Evolutionary conservation across 2,888 invertebrate species (phyloP).

Genomic region (Cryptocephalus moraei): DNA sequence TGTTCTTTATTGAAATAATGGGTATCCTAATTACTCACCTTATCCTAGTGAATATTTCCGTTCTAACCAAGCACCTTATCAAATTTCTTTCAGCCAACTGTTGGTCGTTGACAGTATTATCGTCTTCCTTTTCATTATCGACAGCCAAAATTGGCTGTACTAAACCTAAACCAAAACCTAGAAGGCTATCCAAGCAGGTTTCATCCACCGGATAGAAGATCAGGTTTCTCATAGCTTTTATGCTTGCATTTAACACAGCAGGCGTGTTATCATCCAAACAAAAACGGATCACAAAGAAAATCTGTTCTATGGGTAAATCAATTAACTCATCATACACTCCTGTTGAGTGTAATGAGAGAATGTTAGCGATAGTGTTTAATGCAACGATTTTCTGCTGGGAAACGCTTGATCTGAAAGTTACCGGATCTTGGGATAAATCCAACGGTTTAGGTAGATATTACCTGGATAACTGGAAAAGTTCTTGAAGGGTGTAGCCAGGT

Average conservation of each 20-base stretch:
- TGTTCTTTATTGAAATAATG: slow-evolving; percentile 2
- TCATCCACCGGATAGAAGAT: slow-evolving; percentile 73
- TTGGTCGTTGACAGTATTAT: slow-evolving; percentile 70
- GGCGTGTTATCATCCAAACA: slow-evolving; percentile 76
- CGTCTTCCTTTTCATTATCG: slow-evolving; percentile 37
- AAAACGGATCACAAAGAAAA: slow-evolving; percentile 70
- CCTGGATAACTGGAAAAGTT: slow-evolving; percentile 70
- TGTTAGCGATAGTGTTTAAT: slow-evolving; percentile 67
- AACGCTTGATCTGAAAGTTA: slow-evolving; percentile 50
- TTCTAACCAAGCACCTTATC: slow-evolving; percentile 59
- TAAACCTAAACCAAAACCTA: slow-evolving; percentile 55
- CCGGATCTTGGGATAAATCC: neutral
- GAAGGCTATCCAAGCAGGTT: slow-evolving; percentile 55
- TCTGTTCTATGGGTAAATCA: slow-evolving; percentile 65
- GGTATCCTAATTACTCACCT: slow-evolving; percentile 34
- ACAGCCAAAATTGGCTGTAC: slow-evolving; percentile 48
- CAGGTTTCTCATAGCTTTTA: slow-evolving; percentile 65
- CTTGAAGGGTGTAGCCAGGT: slow-evolving; percentile 85
- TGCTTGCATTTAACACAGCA: slow-evolving; percentile 61
- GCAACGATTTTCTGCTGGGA: slow-evolving; percentile 77
- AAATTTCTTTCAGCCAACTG: slow-evolving; percentile 79
- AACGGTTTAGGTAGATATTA: slow-evolving; percentile 15
- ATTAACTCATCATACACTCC: slow-evolving; percentile 71
- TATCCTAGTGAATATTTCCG: slow-evolving; percentile 66
- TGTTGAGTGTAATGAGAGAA: slow-evolving; percentile 58